Evolutionary conservation across 2,888 invertebrate genomes (phyloP).

Genomic region (Andricus quercusramuli): DNA sequence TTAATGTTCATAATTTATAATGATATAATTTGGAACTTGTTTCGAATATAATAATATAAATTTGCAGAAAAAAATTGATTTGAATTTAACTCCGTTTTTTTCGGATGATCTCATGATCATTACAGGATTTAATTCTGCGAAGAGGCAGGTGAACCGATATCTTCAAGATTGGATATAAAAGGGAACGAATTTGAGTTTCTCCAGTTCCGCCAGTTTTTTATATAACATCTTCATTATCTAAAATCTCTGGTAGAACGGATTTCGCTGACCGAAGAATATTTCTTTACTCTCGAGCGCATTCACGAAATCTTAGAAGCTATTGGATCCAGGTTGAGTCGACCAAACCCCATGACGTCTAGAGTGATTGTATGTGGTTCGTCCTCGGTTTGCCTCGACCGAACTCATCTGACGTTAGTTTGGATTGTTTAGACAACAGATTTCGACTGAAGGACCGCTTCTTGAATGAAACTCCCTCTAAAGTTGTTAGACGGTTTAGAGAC

Average conservation of each 20-base stretch:
- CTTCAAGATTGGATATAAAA: slow-evolving; percentile 15
- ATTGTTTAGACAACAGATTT: slow-evolving; percentile 62
- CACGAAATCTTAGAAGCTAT: slow-evolving; percentile 39
- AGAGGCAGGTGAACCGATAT: slow-evolving; percentile 6
- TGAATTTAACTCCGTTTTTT: neutral
- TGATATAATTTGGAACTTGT: neutral
- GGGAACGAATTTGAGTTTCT: slow-evolving; percentile 12
- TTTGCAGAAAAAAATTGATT: neutral
- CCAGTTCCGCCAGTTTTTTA: slow-evolving; percentile 28
- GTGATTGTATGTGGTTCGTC: slow-evolving; percentile 60
- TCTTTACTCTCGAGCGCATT: slow-evolving; percentile 29
- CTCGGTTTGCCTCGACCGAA: slow-evolving; percentile 47
- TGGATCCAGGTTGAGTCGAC: slow-evolving; percentile 19
- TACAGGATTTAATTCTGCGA: neutral
- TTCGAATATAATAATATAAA: neutral
- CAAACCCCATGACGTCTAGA: slow-evolving; percentile 58
- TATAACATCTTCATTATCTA: slow-evolving; percentile 18
- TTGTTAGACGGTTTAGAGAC: slow-evolving; percentile 47
- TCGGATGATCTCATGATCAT: neutral
- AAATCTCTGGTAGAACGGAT: slow-evolving; percentile 31
- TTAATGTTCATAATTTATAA: no score
- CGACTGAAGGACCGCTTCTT: slow-evolving; percentile 15
- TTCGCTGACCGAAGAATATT: slow-evolving; percentile 34
- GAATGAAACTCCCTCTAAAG: slow-evolving; percentile 4
- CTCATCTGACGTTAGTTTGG: slow-evolving; percentile 54